Base-by-base conservation (phyloP, 2,888 invertebrate species). In the Cordilura impudica region DNA sequence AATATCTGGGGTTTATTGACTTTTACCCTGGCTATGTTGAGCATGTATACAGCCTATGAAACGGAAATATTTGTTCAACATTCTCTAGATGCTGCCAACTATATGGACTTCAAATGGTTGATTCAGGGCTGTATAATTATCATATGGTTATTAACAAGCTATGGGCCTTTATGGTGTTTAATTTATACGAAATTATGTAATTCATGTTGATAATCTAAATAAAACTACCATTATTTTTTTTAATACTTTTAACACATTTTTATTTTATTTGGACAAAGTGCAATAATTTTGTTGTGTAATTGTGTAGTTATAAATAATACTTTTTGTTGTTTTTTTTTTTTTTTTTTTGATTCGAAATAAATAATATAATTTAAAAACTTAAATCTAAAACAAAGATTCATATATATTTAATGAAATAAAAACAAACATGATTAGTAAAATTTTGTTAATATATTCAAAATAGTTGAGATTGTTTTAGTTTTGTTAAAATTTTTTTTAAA, bases 1-100 rank as follows among this genome's bases (percentile, higher is more conserved):
- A 82, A 67, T 47, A 45, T 82, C 14, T 54, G 82, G 5, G 84
- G 85, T 18, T 43, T 84, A 21, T 29, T 80, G 7, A 81, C 83
- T 0, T 85, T 83, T 45, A 78, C 82, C 3, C 29, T 81, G 43
- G 83, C 83, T 43, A 84, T 84, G 82, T 14, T 83, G 0, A 78
- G 83, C 45, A 82, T 84, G 72, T 81, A 79, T 66, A 83, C 81
- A 5, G 82, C 84, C 4, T 85, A 82, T 71, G 83, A 85, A 21
- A 85, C 85, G 8, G 75, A 81, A 3, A 81, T 84, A 26, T 84
- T 84, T 43, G 53, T 61, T 6, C 65, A 81, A 14, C 79, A 82
- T 65, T 82, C 83, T 12, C 29, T 82, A 21, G 81, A 82, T 58
- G 81, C 84, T n/a, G 60, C 74, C 10, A 39, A 75, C 21, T 83